Conservation (phyloP, 37 sponge, comb jelly and placozoan species). For the Crambe crambe region DNA sequence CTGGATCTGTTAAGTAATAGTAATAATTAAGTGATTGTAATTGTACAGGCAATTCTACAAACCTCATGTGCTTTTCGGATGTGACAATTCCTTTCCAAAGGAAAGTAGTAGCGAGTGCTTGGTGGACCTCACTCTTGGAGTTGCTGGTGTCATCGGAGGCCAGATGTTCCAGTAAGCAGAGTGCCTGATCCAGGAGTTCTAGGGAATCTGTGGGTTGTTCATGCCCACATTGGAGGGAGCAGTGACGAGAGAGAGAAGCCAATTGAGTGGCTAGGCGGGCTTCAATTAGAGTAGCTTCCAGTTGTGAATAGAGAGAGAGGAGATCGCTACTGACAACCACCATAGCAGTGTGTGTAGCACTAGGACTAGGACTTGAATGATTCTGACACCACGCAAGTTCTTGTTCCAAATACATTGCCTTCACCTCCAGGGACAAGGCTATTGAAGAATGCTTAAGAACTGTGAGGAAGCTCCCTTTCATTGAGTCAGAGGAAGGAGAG, state of each 20-base stretch:
- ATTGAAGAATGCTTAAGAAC: neutral
- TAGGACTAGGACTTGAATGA: neutral
- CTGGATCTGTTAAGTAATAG: neutral
- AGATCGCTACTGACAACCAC: neutral
- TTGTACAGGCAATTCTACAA: neutral
- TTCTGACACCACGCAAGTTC: neutral
- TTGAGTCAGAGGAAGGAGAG: neutral
- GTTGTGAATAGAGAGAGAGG: neutral
- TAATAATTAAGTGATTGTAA: neutral
- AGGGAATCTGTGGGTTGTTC: neutral
- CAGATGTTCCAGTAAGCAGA: neutral
- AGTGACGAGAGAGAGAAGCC: neutral
- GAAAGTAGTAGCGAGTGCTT: slow-evolving; percentile 18
- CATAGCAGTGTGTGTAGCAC: neutral
- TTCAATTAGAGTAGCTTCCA: neutral
- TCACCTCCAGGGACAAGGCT: neutral
- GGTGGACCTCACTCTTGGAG: neutral
- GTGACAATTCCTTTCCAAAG: slow-evolving; percentile 31
- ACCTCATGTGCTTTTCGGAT: neutral
- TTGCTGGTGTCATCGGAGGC: neutral
- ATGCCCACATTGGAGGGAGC: neutral
- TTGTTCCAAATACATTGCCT: neutral
- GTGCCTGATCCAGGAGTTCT: slow-evolving; percentile 15
- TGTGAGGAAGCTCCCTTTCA: neutral
- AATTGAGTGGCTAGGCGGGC: slow-evolving; percentile 5